Percentiles rank a stretch among this genome's conserved stretches.
phyloP scores from a whole-genome alignment of 2,113 vertebrate genomes.

The Taxidea taxus region DNA sequence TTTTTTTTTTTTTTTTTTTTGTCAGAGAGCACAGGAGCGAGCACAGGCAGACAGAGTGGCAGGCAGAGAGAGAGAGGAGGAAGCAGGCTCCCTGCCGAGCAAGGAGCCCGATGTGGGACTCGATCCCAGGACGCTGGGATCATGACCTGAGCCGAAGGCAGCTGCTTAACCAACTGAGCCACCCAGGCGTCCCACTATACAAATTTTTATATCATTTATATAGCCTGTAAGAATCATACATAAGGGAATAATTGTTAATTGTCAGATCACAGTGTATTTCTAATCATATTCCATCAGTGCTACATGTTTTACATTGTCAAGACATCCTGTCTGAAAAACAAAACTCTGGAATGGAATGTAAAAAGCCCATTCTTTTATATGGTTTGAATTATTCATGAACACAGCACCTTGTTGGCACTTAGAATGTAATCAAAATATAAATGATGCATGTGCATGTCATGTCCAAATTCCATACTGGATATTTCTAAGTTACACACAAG shows the following conservation, averaged over 20 bases:
- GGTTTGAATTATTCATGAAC: slow-evolving; percentile 86
- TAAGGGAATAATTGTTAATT: slow-evolving; percentile 81
- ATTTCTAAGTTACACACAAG: slow-evolving; percentile 71
- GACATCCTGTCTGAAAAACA: slow-evolving; percentile 79
- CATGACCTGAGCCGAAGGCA: too few species aligned
- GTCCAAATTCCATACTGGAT: slow-evolving; percentile 75
- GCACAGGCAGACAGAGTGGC: too few species aligned
- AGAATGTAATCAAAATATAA: slow-evolving; percentile 85
- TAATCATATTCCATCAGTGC: slow-evolving; percentile 82
- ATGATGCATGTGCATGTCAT: slow-evolving; percentile 81
- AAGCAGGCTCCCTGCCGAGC: too few species aligned
- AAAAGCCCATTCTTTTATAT: slow-evolving; percentile 77
- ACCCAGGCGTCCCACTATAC: too few species aligned
- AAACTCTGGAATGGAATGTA: slow-evolving; percentile 76
- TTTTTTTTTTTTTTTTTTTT: too few species aligned
- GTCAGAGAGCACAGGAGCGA: too few species aligned
- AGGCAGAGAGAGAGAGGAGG: too few species aligned
- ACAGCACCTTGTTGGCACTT: slow-evolving; percentile 80
- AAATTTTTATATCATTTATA: slow-evolving; percentile 63
- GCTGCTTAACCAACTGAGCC: too few species aligned
- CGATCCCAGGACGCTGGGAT: too few species aligned
- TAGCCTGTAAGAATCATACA: slow-evolving; percentile 63
- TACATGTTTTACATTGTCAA: slow-evolving; percentile 83
- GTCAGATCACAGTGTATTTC: slow-evolving; percentile 80
- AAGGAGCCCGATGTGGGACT: too few species aligned